Base-by-base conservation (phyloP, 2,888 invertebrate species). In the Cantharis rustica region DNA sequence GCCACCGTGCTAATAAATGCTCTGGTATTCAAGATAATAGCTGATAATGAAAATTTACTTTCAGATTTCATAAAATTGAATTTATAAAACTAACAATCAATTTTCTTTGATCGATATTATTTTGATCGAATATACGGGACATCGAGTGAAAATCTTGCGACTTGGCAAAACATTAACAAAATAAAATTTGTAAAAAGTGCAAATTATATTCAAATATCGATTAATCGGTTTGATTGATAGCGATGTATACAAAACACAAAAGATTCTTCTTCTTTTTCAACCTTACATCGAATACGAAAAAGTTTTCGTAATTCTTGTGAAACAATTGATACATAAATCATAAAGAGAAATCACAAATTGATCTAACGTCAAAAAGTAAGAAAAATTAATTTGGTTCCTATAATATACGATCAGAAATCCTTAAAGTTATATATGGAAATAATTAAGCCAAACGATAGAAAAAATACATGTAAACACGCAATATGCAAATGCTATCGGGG, bases 401-500 rank as follows among this genome's bases (percentile, higher is more conserved):
- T 10, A 61, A 68, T 69, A 72, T 27, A 71, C 20, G 68, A 61
- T 17, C 62, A 73, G 61, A 62, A 68, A 73, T 73, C 69, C 61
- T 15, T 61, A 68, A 68, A 73, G 69, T 70, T 74, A 73, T 73
- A 73, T 73, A 69, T 73, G 69, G 74, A 66, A 66, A 66, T 66
- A 66, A 66, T 66, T 66, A 66, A 66, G 20, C 20, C 13, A 23
- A 66, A 17, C 64, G 7, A 66, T 66, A 66, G 20, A 66, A 66
- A 23, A 66, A 66, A 66, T 68, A 62, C 71, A 71, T 64, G 61
- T 16, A 47, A 75, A 62, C 75, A 75, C 75, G 75, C 75, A 71
- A 75, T 75, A 75, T 75, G 75, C 75, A 71, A 75, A 75, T 75
- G 64, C 68, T 75, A 75, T 75, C 71, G 62, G 68, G 71, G 61